Evolutionary conservation across 2,888 invertebrate genomes (phyloP).

Genomic region (Ophraella communa): DNA sequence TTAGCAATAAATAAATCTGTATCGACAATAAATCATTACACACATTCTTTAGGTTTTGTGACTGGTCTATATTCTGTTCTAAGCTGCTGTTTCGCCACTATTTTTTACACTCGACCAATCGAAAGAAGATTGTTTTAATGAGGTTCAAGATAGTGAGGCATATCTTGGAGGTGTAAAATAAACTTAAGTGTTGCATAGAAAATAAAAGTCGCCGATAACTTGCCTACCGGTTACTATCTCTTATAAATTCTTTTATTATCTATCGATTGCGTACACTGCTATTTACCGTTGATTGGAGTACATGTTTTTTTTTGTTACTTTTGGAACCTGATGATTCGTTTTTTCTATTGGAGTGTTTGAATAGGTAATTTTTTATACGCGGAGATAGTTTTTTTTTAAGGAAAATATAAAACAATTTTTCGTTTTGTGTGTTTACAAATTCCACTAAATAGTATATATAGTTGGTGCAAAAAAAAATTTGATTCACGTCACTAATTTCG

Average conservation of each 20-base stretch:
- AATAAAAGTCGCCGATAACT: conserved; percentile 26
- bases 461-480: too few relatives aligned
- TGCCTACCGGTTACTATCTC: conserved; percentile 25
- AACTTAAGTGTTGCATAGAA: conserved; percentile 24
- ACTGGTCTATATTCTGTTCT: conserved; percentile 1
- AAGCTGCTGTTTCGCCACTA: neutral
- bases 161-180: conserved; percentile 29
- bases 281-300: conserved; percentile 13
- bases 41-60: neutral
- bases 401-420: too few relatives aligned
- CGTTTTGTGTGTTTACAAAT: too few relatives aligned
- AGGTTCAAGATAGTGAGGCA: conserved; percentile 29
- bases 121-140: conserved; percentile 32
- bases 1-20: neutral
- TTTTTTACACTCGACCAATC: conserved; percentile 30
- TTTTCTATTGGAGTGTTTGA: neutral
- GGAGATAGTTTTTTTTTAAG: too few relatives aligned
- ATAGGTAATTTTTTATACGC: neutral
- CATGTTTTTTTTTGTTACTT: neutral
- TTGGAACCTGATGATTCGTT: neutral
- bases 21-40: neutral
- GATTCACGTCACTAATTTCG: too few relatives aligned
- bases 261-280: conserved; percentile 12
- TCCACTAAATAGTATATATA: too few relatives aligned
- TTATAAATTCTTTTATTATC: conserved; percentile 20